Evolutionary conservation across 2,797 vertebrate genomes (phyloP).

Genomic region (Karalla daura): DNA sequence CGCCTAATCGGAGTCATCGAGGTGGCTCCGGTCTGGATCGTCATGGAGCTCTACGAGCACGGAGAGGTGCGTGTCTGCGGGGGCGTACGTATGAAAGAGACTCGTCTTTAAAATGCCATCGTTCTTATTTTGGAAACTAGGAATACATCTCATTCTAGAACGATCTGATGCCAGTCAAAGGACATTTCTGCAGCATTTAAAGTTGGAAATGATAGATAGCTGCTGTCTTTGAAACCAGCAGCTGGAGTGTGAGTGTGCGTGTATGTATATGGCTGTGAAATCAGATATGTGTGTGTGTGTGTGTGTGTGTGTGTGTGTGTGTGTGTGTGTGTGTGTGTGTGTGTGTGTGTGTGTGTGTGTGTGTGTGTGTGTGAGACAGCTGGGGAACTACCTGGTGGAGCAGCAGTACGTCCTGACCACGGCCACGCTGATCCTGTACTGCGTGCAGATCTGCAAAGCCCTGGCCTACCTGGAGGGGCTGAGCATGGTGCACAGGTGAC

Average conservation of each 20-base stretch:
- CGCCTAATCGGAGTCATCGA: constrained; percentile 91
- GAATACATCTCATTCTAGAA: no score
- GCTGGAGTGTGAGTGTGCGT: no score
- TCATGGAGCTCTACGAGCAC: constrained; percentile 93
- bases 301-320: constrained; percentile 78
- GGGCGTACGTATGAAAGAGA: background rate
- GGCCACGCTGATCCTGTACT: constrained; percentile 85
- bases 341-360: no score
- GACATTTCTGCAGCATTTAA: no score
- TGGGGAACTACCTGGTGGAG: constrained; percentile 89
- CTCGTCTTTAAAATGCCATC: no score
- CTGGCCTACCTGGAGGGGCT: constrained; percentile 92
- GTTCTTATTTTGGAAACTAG: no score
- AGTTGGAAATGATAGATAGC: no score
- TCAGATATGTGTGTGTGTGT: constrained; percentile 88
- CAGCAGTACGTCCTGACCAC: constrained; percentile 83
- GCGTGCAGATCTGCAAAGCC: constrained; percentile 93
- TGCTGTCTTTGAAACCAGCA: no score
- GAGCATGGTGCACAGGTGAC: constrained; percentile 94
- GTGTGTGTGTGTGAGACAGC: constrained; percentile 70
- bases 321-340: constrained; percentile 77
- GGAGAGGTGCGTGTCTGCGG: constrained; percentile 88
- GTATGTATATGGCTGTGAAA: no score
- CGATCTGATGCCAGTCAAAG: no score
- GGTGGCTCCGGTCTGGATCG: constrained; percentile 92